These are phyloP conservation scores for Amaurobius ferox DNA, from an alignment of 2,888 invertebrate species.

Conservation along the genomic window DNA sequence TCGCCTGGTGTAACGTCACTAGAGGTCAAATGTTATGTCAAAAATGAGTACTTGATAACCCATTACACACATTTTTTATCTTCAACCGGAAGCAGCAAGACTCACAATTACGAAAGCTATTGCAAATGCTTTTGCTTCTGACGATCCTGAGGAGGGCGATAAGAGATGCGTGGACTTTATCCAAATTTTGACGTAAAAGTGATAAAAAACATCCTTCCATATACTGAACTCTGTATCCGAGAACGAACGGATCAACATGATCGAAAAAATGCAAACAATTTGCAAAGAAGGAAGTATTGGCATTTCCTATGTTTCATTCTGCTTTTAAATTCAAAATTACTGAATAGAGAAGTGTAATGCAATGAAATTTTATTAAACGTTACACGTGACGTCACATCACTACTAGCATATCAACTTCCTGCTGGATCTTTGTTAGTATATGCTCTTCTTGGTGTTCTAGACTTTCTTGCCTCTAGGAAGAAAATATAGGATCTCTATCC, in stretches of 20 bases:
- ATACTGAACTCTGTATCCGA: background rate
- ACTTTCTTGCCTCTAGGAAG: too few relatives aligned
- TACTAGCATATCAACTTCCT: too few relatives aligned
- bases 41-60: background rate
- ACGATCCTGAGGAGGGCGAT: background rate
- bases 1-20: background rate
- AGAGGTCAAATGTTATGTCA: background rate
- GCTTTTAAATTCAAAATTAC: too few relatives aligned
- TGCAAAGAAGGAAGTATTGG: too few relatives aligned
- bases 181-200: background rate
- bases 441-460: too few relatives aligned
- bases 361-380: too few relatives aligned
- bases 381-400: too few relatives aligned
- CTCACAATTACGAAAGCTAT: background rate
- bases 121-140: background rate
- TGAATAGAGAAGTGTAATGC: too few relatives aligned
- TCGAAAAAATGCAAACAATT: background rate
- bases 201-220: background rate
- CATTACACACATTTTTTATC: background rate
- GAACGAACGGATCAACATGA: background rate
- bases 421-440: too few relatives aligned
- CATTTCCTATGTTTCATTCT: too few relatives aligned
- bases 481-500: too few relatives aligned
- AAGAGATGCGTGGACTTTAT: background rate
- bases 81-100: constrained; percentile 6